Percentiles rank a stretch among this genome's conserved stretches.
phyloP scores from a whole-genome alignment of 2,797 vertebrate species.

The Myripristis jacobus region DNA sequence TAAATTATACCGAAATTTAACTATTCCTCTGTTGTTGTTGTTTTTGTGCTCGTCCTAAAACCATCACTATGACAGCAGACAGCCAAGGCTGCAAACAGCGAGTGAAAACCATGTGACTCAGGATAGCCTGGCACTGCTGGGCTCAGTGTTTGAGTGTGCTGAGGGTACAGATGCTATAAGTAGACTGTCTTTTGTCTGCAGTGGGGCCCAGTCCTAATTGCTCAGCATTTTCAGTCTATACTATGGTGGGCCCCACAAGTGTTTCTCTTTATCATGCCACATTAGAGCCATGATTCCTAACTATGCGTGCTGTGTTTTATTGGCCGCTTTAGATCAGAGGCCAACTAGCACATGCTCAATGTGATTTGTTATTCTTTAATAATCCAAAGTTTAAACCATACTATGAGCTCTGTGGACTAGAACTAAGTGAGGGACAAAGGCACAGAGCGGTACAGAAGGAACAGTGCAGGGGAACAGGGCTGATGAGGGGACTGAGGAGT shows the following conservation, averaged over 20 bases:
- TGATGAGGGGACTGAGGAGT: constrained; percentile 38
- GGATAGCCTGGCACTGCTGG: constrained; percentile 13
- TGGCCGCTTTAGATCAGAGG: constrained; percentile 63
- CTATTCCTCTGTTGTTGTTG: too few species aligned
- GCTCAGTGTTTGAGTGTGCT: not conserved
- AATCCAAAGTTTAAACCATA: constrained; percentile 52
- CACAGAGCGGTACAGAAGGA: constrained; percentile 11
- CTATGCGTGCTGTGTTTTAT: constrained; percentile 46
- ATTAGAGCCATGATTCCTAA: constrained; percentile 30
- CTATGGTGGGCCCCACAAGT: not conserved
- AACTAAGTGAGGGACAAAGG: constrained; percentile 65
- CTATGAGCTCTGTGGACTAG: constrained; percentile 56
- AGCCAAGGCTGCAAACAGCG: not conserved
- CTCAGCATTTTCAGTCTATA: constrained; percentile 33
- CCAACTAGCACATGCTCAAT: constrained; percentile 46
- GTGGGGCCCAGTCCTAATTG: constrained; percentile 27
- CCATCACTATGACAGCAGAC: not conserved
- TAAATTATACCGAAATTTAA: too few species aligned
- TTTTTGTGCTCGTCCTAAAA: not conserved
- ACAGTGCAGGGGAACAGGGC: constrained; percentile 27
- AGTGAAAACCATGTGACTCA: not conserved
- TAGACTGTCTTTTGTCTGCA: constrained; percentile 34
- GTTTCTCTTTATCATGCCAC: constrained; percentile 17
- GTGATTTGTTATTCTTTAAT: constrained; percentile 70
- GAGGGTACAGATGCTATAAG: constrained; percentile 47